Percentiles rank a stretch among this genome's conserved stretches.
These are phyloP conservation scores for Macquaria australasica DNA, from an alignment of 2,113 vertebrate genomes.

Conservation along the genomic window DNA sequence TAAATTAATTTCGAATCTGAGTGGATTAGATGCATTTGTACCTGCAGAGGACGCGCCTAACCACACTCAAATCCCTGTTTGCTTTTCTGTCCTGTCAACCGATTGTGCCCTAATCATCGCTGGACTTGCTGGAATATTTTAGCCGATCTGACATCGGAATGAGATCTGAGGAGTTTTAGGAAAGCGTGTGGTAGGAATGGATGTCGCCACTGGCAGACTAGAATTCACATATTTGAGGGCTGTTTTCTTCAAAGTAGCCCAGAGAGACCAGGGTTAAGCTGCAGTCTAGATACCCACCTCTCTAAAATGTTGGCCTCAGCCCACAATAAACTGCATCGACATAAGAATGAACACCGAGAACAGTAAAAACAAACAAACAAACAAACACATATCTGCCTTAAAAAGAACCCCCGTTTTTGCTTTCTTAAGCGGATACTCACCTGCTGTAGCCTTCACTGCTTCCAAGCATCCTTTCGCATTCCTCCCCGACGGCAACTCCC, in stretches of 20 bases:
- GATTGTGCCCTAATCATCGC: conserved; percentile 26
- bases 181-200: neutral
- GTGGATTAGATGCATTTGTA: conserved; percentile 47
- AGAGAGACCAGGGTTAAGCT: conserved; percentile 10
- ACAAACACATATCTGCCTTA: neutral
- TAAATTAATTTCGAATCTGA: conserved; percentile 29
- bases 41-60: conserved; percentile 83
- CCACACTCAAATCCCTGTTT: conserved; percentile 43
- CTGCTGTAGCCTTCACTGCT: conserved; percentile 79
- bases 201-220: neutral
- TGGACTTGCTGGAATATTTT: neutral
- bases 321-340: conserved; percentile 31
- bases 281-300: conserved; percentile 26
- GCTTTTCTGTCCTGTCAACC: conserved; percentile 46
- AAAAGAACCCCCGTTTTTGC: neutral
- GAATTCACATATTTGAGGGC: conserved; percentile 17
- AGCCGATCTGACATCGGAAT: conserved; percentile 1
- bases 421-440: conserved; percentile 71
- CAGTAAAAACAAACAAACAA: neutral
- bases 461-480: conserved; percentile 84
- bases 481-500: conserved; percentile 82
- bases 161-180: neutral
- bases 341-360: neutral
- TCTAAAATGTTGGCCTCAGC: conserved; percentile 32
- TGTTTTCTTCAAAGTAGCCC: conserved; percentile 42